Evolutionary conservation across 1,140 invertebrate genomes (phyloP).

Genomic region (Lepeophtheirus salmonis): DNA sequence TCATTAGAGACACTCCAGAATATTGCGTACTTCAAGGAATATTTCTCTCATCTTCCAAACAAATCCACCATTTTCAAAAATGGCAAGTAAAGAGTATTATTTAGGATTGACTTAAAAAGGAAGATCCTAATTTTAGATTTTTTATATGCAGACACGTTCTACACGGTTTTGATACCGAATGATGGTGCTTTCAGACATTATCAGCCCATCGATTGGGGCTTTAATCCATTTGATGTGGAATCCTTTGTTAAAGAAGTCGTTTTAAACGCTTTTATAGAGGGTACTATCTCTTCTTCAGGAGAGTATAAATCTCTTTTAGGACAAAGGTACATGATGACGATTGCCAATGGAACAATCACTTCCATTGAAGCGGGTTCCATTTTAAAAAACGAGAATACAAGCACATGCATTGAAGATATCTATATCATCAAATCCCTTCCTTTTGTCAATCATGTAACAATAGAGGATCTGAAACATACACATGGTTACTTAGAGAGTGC

Average conservation of each 20-base stretch:
- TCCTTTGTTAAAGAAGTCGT: constrained; percentile 41
- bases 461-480: not conserved
- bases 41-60: not conserved
- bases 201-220: constrained; percentile 47
- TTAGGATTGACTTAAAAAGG: no score
- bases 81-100: not conserved
- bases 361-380: not conserved
- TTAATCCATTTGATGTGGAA: constrained; percentile 43
- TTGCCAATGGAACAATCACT: not conserved
- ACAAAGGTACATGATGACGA: not conserved
- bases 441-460: not conserved
- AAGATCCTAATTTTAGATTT: no score
- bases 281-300: constrained; percentile 28
- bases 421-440: not conserved
- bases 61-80: not conserved
- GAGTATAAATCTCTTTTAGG: not conserved
- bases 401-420: not conserved
- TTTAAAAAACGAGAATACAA: not conserved
- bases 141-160: constrained; percentile 33
- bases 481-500: not conserved
- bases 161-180: constrained; percentile 40
- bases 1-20: not conserved
- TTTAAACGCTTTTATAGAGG: constrained; percentile 39
- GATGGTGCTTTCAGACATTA: constrained; percentile 43
- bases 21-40: not conserved